Base-by-base conservation (phyloP, 1,140 invertebrate genomes). In the Drosophila biarmipes region DNA sequence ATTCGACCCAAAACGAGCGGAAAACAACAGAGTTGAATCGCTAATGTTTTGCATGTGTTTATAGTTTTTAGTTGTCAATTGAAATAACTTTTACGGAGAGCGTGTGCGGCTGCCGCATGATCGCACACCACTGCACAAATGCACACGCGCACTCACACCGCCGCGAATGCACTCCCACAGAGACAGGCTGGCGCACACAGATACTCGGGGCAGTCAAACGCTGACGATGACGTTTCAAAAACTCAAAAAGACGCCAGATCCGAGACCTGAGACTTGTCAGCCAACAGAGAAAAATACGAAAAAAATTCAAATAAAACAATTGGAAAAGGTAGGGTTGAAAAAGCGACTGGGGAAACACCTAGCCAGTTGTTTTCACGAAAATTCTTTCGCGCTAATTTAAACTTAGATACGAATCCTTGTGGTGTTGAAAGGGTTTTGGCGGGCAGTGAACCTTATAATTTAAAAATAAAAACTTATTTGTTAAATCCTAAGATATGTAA, bases 211-310 rank as follows among this genome's bases (percentile, higher is more conserved):
- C 37, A 85, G 72, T 78, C 78, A 82, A 87, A 87, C 79, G 84
- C 75, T 87, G 84, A 84, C 68, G 64, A 68, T 89, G 84, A 89
- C 84, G 84, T 89, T 89, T 89, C 62, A 75, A 78, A 86, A 86
- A 66, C 12, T 46, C 14, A 48, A 72, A 77, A 76, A 74, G 67
- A 82, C 79, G 74, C 62, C 64, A 69, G 53, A 78, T 56, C 59
- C 67, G 58, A 68, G 67, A 78, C 55, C 49, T 35, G 69, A 55
- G 72, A 66, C 72, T 74, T 75, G 59, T 67, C 73, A 49, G 61
- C 61, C 73, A 75, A 75, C 73, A 75, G 75, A 35, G 46, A 57
- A 57, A 56, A 69, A 42, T 29, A 12, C 56, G n/a, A 51, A 61
- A 15, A 59, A 56, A 54, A 54, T 37, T 45, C 24, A 46, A 63